Conservation (phyloP, 2,113 vertebrate genomes). For the Hymenochirus boettgeri region DNA sequence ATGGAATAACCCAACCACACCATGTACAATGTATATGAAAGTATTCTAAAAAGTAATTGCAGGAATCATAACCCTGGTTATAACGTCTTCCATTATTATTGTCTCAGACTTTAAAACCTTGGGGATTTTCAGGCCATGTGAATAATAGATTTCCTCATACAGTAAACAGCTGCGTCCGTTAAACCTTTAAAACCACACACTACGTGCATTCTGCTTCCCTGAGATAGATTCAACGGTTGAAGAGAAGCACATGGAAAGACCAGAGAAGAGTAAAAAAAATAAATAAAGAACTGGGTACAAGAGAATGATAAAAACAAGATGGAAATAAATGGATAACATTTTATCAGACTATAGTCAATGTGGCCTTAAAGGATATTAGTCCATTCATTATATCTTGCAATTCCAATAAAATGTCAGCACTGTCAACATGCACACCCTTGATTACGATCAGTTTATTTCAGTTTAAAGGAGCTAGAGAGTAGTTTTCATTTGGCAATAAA, state of each 20-base stretch:
- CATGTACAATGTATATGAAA: too few relatives aligned
- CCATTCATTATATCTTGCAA: neutral
- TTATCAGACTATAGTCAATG: neutral
- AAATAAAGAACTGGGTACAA: neutral
- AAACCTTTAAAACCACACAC: conserved; percentile 48
- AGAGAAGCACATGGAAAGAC: conserved; percentile 11
- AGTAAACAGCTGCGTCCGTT: conserved; percentile 54
- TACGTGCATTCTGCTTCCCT: conserved; percentile 42
- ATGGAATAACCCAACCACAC: too few relatives aligned
- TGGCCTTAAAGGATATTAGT: neutral
- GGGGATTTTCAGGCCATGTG: conserved; percentile 32
- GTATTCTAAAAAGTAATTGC: too few relatives aligned
- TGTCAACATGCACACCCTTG: neutral
- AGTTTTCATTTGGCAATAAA: too few relatives aligned
- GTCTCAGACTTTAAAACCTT: conserved; percentile 25
- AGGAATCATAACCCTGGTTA: neutral
- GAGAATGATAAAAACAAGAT: neutral
- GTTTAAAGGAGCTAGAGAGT: too few relatives aligned
- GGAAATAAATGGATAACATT: conserved; percentile 15
- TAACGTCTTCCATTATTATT: conserved; percentile 3
- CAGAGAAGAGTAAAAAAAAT: too few relatives aligned
- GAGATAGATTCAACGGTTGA: conserved; percentile 33
- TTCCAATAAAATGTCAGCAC: neutral
- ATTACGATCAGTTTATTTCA: too few relatives aligned
- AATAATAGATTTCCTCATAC: conserved; percentile 52